Base-by-base conservation (phyloP, 2,113 vertebrate species). In the Abramis brama region DNA sequence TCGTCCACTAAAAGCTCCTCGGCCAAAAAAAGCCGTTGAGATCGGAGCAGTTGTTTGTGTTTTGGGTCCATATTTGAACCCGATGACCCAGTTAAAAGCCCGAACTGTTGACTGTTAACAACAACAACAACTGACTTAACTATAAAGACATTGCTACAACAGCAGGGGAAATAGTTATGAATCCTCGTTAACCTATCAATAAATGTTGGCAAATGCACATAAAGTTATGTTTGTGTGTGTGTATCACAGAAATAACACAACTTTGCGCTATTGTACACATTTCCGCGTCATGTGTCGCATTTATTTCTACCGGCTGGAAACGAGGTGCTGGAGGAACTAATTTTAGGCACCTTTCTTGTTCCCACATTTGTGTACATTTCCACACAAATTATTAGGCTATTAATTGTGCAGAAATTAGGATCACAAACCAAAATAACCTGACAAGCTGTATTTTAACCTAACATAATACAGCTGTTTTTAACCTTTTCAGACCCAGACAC, bases 1-100 rank as follows among this genome's bases (percentile, higher is more conserved):
- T 97, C 97, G 2, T 95, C 96, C 62, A 97, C 96, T 88, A 97
- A 87, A 4, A 98, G 94, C 89, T 97, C 94, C 0, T 94, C 92
- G 80, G 95, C 95, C 70, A 99, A 93, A 30, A 96, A 91, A 82
- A 97, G 89, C 4, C 96, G 94, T 82, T 96, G 88, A 0, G 92
- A 94, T 74, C 96, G 95, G 23, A 99, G 95, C 21, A 97, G 79
- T 0, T 94, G 93, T 87, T 90, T 95, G 93, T 99, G 97, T 50
- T 66, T 94, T 57, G 93, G 91, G 57, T 99, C 96, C 98, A 99
- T 99, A 27, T n/a, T 52, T 50, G 19, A 71, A 83, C 36, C 47
- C 27, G n/a, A 21, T 30, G 19, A 62, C 33, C 74, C 4, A 50
- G 2, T 6, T 15, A 57, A 39, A 50, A 30, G 9, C 6, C 30